These are phyloP conservation scores for Galemys pyrenaicus DNA, from an alignment of 2,113 vertebrate genomes.

Conservation along the genomic window DNA sequence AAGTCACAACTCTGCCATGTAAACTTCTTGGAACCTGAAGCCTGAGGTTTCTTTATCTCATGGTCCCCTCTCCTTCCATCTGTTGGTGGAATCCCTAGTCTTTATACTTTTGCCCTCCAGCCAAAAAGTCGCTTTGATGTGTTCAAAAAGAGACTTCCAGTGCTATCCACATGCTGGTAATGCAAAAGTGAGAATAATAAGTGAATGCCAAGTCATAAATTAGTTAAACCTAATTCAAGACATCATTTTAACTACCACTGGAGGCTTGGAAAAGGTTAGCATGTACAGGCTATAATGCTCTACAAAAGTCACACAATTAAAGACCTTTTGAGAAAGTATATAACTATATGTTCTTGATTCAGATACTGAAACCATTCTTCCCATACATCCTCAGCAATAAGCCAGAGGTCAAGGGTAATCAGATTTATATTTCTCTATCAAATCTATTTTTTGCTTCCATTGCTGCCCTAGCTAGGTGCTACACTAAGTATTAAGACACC, in stretches of 20 bases:
- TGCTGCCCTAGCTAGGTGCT: not conserved
- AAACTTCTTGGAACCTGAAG: not conserved
- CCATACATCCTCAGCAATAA: not conserved
- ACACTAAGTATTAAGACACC: not conserved
- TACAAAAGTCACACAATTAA: not conserved
- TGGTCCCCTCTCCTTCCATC: not conserved
- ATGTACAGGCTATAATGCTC: not conserved
- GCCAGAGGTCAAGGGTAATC: not conserved
- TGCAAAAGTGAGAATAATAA: not conserved
- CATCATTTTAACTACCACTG: slow-evolving; percentile 1
- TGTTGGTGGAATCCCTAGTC: not conserved
- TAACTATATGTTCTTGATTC: not conserved
- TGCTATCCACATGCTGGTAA: not conserved
- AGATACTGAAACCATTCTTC: not conserved
- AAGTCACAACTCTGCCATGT: not conserved
- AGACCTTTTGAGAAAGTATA: not conserved
- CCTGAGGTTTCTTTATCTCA: not conserved
- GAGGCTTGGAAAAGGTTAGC: not conserved
- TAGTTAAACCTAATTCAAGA: slow-evolving; percentile 19
- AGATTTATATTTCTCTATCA: not conserved
- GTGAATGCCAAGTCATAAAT: not conserved
- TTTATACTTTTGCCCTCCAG: not conserved
- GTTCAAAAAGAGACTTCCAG: not conserved
- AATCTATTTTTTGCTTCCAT: not conserved
- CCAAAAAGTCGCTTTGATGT: not conserved